Base-by-base conservation (phyloP, 2,113 vertebrate genomes). In the Lates calcarifer region DNA sequence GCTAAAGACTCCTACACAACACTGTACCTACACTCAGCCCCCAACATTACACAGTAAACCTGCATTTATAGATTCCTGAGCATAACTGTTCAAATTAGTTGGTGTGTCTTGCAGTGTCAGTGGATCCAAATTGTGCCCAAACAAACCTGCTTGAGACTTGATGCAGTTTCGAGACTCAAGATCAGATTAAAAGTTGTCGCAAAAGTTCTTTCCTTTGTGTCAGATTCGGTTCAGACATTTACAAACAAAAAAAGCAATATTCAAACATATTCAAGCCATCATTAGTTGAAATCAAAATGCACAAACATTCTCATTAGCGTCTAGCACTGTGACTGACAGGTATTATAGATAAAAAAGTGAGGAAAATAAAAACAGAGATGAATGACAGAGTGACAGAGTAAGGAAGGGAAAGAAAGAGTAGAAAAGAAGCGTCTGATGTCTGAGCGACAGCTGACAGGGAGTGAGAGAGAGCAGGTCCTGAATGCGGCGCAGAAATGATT, bases 401-500 rank as follows among this genome's bases (percentile, higher is more conserved):
- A 57, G 43, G 71, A 74, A 79, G 66, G 66, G 72, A 81, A 77
- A 28, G 53, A 76, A 77, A 67, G 33, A 73, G 55, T n/a, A 57
- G 70, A 84, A 73, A 81, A 65, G 11, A 69, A 73, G 83, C 11
- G 41, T 76, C 63, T 82, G 83, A 87, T 62, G 77, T 65, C 28
- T 24, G 29, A 89, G 85, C 57, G 86, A 91, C 92, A 89, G 88
- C 81, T 87, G 91, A 92, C 83, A 67, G 64, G 47, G 62, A 84
- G 84, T 10, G 78, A 83, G 56, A 64, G 55, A 78, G 87, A 90
- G 87, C 75, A 86, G 86, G 87, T 87, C 84, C 80, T 77, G 85
- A 87, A 76, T 82, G 65, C 47, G 43, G 66, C n/a, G 75, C 88
- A 89, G 88, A 90, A 94, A 95, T 93, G 94, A 94, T 95, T 95